Evolutionary conservation across 2,797 vertebrate genomes (phyloP), one percentile per base, ranked within the genome.

Genomic region (Premnoplex brunnescens): DNA sequence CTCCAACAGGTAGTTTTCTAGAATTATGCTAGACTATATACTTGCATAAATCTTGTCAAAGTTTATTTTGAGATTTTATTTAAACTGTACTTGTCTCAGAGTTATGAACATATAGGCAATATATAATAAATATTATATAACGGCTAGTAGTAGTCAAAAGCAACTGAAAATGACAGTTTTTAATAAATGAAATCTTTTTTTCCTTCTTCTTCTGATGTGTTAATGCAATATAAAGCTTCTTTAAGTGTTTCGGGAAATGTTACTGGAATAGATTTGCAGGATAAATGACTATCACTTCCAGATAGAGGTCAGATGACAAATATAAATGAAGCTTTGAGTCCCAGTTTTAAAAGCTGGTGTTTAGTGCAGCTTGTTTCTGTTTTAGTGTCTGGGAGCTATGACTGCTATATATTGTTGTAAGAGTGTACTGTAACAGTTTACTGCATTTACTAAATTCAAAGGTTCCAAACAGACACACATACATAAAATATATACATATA

Each of bases 241-340:
- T 8, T 44, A 88, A 72, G 18, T 74, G 49, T 89, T 95, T 95
- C 41, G 67, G 77, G 82, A 94, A 93, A 86, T 77, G 26, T 52
- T 93, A 43, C 58, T 88, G 55, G 32, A 82, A 63, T 62, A 89
- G 28, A 64, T 90, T 80, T 94, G 24, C 63, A 84, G 43, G 39
- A 93, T 51, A 79, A 77, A 59, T 72, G 4, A 39, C 81, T 94
- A 54, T 39, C 32, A 84, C 69, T 92, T 90, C 49, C n/a, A 89
- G 27, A 36, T 21, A 52, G 51, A 76, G 26, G 69, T 81, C 51
- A 71, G 32, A 54, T 78, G 54, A 66, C 49, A 93, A 39, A 77
- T 49, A 69, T 26, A 79, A 89, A 58, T 72, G 34, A 86, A 95
- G 46, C 21, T 80, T 64, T 82, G 59, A 74, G 43, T 69, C 26